Evolutionary conservation across 2,797 vertebrate genomes (phyloP).

Genomic region (Sandelia bainsii): DNA sequence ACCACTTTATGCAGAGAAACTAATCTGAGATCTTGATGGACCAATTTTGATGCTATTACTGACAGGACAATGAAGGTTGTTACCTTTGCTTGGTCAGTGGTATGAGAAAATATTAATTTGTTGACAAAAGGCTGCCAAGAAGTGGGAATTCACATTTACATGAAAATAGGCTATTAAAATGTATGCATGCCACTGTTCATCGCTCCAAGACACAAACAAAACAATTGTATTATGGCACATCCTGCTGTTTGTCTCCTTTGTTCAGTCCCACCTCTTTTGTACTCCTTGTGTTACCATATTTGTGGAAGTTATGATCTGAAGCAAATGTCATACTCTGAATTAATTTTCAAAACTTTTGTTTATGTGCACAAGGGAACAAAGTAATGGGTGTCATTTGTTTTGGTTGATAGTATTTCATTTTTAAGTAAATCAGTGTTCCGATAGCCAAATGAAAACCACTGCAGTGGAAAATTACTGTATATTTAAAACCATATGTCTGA

Average conservation of each 20-base stretch:
- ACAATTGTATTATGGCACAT: constrained; percentile 68
- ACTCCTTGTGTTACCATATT: constrained; percentile 58
- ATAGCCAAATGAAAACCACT: constrained; percentile 33
- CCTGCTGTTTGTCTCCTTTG: constrained; percentile 65
- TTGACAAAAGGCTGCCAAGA: constrained; percentile 68
- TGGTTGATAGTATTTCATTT: constrained; percentile 22
- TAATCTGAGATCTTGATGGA: constrained; percentile 36
- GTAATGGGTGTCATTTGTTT: constrained; percentile 38
- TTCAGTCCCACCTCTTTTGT: constrained; percentile 48
- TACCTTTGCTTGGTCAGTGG: constrained; percentile 54
- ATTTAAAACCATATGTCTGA: constrained; percentile 20
- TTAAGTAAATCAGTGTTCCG: constrained; percentile 20
- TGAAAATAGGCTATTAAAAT: constrained; percentile 81
- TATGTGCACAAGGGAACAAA: constrained; percentile 33
- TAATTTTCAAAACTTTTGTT: constrained; percentile 55
- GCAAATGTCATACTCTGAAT: constrained; percentile 47
- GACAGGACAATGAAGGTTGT: constrained; percentile 52
- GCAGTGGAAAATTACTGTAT: constrained; percentile 40
- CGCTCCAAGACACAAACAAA: constrained; percentile 75
- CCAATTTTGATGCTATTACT: constrained; percentile 46
- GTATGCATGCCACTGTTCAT: constrained; percentile 60
- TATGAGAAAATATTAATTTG: constrained; percentile 67
- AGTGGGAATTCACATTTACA: constrained; percentile 73
- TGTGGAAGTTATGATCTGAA: constrained; percentile 61
- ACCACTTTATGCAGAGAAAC: constrained; percentile 29